Percentiles rank a stretch among this genome's conserved stretches.
phyloP scores from a whole-genome alignment of 2,797 vertebrate species.

The Amblyopsis hoosieri region DNA sequence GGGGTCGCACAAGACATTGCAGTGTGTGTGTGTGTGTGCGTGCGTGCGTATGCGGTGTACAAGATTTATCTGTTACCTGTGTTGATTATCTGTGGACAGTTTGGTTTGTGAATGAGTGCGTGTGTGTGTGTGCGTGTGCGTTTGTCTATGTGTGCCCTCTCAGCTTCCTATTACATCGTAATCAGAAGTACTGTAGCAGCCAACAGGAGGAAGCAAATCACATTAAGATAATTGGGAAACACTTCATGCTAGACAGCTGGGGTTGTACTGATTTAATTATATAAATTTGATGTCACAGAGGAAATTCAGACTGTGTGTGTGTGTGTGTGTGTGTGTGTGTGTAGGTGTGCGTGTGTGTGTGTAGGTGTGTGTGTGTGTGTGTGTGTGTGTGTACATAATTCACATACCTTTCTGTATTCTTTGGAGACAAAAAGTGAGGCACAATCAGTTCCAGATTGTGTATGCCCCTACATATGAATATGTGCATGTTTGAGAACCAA shows the following conservation, averaged over 20 bases:
- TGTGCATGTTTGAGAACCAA: background rate
- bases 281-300: conserved; percentile 66
- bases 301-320: conserved; percentile 36
- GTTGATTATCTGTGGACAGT: background rate
- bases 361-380: background rate
- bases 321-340: conserved; percentile 10
- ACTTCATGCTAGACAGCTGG: conserved; percentile 73
- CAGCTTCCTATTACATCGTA: conserved; percentile 59
- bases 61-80: background rate
- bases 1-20: conserved; percentile 29
- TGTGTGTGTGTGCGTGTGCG: conserved; percentile 8
- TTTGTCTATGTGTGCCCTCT: conserved; percentile 10
- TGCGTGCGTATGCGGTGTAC: background rate
- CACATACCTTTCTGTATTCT: too few relatives aligned
- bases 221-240: conserved; percentile 75
- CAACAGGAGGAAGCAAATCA: conserved; percentile 67
- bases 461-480: background rate
- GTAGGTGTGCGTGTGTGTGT: conserved; percentile 5
- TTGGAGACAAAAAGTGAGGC: too few relatives aligned
- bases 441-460: background rate
- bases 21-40: background rate
- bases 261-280: conserved; percentile 66
- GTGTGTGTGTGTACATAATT: conserved; percentile 10
- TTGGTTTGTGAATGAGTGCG: conserved; percentile 6
- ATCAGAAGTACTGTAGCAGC: conserved; percentile 61